Evolutionary conservation across 1,140 invertebrate species (phyloP).

Genomic region (Tribolium madens): DNA sequence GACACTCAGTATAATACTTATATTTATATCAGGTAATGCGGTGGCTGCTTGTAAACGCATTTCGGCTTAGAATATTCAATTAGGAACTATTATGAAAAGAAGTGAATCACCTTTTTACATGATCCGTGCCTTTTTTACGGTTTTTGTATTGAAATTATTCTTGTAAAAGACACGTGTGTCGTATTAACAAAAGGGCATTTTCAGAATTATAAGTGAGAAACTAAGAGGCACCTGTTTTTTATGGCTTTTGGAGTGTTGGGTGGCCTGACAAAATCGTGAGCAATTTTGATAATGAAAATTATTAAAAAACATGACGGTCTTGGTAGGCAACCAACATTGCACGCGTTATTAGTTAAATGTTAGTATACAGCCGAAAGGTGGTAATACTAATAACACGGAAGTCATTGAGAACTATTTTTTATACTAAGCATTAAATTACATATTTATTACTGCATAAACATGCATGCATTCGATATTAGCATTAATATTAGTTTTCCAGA

Average conservation of each 20-base stretch:
- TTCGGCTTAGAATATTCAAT: constrained; percentile 43
- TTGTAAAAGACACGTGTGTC: constrained; percentile 27
- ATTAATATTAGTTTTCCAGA: no score
- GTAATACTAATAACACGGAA: no score
- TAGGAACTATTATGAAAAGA: constrained; percentile 39
- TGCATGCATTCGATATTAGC: no score
- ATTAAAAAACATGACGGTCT: not conserved
- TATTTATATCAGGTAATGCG: constrained; percentile 20
- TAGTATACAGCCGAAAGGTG: no score
- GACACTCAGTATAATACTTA: not conserved
- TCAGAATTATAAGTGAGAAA: constrained; percentile 7
- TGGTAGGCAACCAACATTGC: not conserved
- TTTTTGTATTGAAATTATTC: constrained; percentile 28
- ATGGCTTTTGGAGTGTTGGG: not conserved
- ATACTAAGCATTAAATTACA: no score
- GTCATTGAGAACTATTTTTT: no score
- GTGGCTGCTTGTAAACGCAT: not conserved
- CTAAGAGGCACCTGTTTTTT: not conserved
- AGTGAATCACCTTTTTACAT: constrained; percentile 43
- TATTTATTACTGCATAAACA: no score
- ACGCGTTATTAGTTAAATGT: not conserved
- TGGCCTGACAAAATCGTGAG: not conserved
- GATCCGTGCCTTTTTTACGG: constrained; percentile 30
- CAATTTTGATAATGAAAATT: not conserved
- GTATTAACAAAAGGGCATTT: constrained; percentile 5